Evolutionary conservation across 1,140 invertebrate genomes (phyloP), one percentile per base, ranked within the genome.

Genomic region (Sarcophaga bullata): DNA sequence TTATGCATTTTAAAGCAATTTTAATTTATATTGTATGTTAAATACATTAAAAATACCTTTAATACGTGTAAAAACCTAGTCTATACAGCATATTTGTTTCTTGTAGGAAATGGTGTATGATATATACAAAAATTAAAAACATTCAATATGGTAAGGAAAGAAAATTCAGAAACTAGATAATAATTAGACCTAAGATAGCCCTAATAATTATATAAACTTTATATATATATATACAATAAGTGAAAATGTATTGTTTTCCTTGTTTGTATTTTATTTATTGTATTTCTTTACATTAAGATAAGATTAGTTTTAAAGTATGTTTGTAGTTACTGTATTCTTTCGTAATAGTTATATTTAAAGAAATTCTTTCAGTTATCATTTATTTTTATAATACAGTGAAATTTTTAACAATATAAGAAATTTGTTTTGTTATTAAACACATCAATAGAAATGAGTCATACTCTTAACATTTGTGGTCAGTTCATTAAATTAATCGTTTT

Each of bases 271-370:
- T 37, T 37, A 37, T 37, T 37, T 37, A 37, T 37, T 37, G 25
- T 37, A 37, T 37, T 37, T 9, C n/a, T 0, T 8, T 5, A 9
- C 13, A n/a, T n/a, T 68, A 68, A 68, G 62, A 68, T 68, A 68
- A 68, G 62, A 68, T 68, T 68, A 68, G 19, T 68, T 68, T 68
- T 37, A 8, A 68, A 68, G 62, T 68, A 68, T 6, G 4, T 68
- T 68, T 37, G 4, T 2, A 37, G 25, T 1, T 37, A 37, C 25
- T 2, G 4, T 4, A 37, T 68, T 68, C 54, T n/a, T 58, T 68
- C n/a, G 62, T 68, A 68, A 68, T 68, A 19, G 19, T 68, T 68
- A 68, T 68, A 19, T 68, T 68, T 68, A 68, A 19, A 68, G n/a
- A 25, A 68, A 19, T 68, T 19, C 50, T 8, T 68, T 37, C 1